Conservation (phyloP, 2,113 vertebrate genomes). For the Balaenoptera acutorostrata region DNA sequence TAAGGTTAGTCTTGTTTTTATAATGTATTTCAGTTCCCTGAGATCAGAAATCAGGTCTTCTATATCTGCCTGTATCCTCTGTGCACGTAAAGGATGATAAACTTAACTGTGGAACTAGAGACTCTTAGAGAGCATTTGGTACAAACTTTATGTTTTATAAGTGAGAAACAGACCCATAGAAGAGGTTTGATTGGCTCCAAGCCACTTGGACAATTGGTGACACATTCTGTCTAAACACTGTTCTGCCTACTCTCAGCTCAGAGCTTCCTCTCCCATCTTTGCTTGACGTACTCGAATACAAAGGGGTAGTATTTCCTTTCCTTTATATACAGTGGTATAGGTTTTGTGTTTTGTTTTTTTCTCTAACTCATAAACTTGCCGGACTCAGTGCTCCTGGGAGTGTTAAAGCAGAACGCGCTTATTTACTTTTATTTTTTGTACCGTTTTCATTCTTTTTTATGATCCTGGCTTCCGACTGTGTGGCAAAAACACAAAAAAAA, state of each 20-base stretch:
- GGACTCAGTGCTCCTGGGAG: conserved; percentile 35
- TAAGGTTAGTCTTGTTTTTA: background rate
- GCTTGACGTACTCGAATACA: background rate
- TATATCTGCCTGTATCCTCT: background rate
- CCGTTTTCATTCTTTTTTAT: conserved; percentile 69
- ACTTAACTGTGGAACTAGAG: background rate
- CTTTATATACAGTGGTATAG: background rate
- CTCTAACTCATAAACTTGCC: conserved; percentile 51
- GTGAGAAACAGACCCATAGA: background rate
- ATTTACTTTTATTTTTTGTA: conserved; percentile 72
- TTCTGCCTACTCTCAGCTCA: background rate
- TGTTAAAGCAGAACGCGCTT: conserved; percentile 57
- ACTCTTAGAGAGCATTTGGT: background rate
- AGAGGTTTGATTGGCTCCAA: background rate
- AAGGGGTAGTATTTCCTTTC: background rate
- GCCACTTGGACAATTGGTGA: background rate
- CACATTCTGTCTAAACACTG: background rate
- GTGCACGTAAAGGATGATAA: background rate
- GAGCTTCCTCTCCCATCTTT: background rate
- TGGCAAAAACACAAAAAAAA: conserved; percentile 71
- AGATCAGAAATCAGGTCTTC: background rate
- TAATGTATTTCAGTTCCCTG: background rate
- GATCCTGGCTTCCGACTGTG: conserved; percentile 52
- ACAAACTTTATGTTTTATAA: background rate
- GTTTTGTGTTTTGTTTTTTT: background rate